Percentiles rank a stretch among this genome's conserved stretches.
These are phyloP conservation scores for Philantomba maxwellii DNA, from an alignment of 2,113 vertebrate genomes.

Conservation along the genomic window DNA sequence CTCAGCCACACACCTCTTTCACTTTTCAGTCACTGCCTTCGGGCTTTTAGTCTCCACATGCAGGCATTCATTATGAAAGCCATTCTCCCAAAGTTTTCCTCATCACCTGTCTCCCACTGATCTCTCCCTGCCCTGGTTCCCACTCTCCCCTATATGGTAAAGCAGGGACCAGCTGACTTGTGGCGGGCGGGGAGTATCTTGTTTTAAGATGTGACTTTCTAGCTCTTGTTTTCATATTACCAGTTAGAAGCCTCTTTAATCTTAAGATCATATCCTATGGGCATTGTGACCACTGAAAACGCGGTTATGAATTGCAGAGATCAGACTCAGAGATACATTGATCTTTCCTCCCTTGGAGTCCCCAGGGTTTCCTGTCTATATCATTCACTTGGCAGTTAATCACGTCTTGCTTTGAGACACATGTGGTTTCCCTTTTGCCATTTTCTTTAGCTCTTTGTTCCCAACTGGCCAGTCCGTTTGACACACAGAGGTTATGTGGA, in stretches of 20 bases:
- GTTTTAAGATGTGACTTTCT: background rate
- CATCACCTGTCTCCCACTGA: background rate
- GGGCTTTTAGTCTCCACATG: background rate
- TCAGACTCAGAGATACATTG: background rate
- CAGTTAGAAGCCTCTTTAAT: background rate
- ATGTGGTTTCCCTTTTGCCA: background rate
- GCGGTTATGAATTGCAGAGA: background rate
- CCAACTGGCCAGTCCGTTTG: background rate
- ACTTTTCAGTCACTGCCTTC: background rate
- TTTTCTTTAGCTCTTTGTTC: slow-evolving; percentile 26
- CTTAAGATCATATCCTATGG: background rate
- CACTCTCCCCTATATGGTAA: background rate
- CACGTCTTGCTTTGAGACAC: background rate
- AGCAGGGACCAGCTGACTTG: background rate
- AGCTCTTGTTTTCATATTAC: background rate
- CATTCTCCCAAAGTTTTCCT: background rate
- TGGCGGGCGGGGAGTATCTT: rapidly evolving
- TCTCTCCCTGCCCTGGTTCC: background rate
- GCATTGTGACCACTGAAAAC: background rate
- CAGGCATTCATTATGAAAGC: background rate
- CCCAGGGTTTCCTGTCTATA: background rate
- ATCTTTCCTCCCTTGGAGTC: background rate
- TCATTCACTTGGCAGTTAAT: slow-evolving; percentile 40
- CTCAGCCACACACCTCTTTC: background rate
- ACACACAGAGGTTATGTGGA: background rate